Evolutionary conservation across 2,888 invertebrate species (phyloP), one percentile per base, ranked within the genome.

Genomic region (Drosophila paranaensis): DNA sequence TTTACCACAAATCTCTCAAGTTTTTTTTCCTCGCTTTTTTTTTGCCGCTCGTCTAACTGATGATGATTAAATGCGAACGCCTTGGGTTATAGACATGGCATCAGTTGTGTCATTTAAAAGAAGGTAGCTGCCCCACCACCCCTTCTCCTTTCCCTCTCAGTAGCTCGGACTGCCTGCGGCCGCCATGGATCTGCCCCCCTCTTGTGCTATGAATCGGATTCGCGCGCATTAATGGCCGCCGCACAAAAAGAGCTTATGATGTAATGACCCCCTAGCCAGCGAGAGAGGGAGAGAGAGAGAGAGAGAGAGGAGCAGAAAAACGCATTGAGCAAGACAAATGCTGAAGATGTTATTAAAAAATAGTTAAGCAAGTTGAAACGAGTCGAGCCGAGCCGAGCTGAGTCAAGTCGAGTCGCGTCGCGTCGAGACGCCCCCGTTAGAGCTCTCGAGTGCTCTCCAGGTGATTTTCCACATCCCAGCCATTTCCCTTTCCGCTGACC

Each of bases 51-150:
- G 88, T 87, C 86, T 84, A 89, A 82, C 88, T 89, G 89, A 91
- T 88, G 87, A 87, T 91, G 91, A 91, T 91, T 90, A 91, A 90
- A 90, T 90, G 87, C 87, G 81, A 89, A 85, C 82, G 91, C 91
- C 91, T 90, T 82, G 83, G 90, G 90, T 88, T 90, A 88, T 84
- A 90, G 90, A 90, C 88, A 88, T 89, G 89, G 88, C 89, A 88
- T 88, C 88, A 88, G 89, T 88, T 88, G 88, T 88, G 88, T 88
- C 88, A 88, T 88, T 88, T 88, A 88, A 88, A 88, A 87, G 85
- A 88, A 88, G 88, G 85, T 88, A 88, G 85, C 82, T 72, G 62
- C 71, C 64, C n/a, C 50, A 9, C n/a, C 14, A 3, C 39, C 6
- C 14, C 27, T 27, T 43, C 16, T 9, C 11, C 43, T 1, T 1